Evolutionary conservation across 2,888 invertebrate genomes (phyloP), one percentile per base, ranked within the genome.

Genomic region (Phaonia tiefii): DNA sequence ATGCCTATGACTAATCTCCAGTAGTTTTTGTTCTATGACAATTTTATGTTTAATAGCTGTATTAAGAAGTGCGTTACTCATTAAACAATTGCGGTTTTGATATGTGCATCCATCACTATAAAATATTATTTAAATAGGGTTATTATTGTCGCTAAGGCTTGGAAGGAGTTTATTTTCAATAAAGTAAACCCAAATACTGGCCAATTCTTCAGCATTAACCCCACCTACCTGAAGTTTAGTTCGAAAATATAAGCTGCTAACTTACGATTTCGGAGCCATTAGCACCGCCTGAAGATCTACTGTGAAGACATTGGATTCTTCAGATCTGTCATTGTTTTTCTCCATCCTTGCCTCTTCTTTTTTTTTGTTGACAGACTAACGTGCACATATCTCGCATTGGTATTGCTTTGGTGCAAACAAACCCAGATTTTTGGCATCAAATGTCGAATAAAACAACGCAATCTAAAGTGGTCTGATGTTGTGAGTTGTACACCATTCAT

Each of bases 361-460:
- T n/a, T n/a, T n/a, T n/a, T n/a, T n/a, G n/a, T n/a, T n/a, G n/a
- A n/a, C n/a, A n/a, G n/a, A n/a, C n/a, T n/a, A n/a, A n/a, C n/a
- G n/a, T n/a, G n/a, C n/a, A n/a, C n/a, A n/a, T 49, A 65, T 71
- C 42, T 76, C 70, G 42, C 70, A 76, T 54, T 76, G 77, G 49
- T 77, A 71, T 15, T 75, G 63, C 20, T 73, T 73, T 49, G 69
- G 69, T 5, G 26, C 39, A 31, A 31, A 69, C 31, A 69, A n/a
- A n/a, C n/a, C n/a, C n/a, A n/a, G n/a, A n/a, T n/a, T n/a, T n/a
- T n/a, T n/a, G n/a, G n/a, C n/a, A n/a, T n/a, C n/a, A n/a, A n/a
- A n/a, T n/a, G n/a, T n/a, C n/a, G n/a, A n/a, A n/a, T n/a, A n/a
- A n/a, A 63, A 63, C 37, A 17, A 51, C 13, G n/a, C 4, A n/a